These are phyloP conservation scores for Uromys caudimaculatus DNA, from an alignment of 2,797 vertebrate species.

Conservation along the genomic window DNA sequence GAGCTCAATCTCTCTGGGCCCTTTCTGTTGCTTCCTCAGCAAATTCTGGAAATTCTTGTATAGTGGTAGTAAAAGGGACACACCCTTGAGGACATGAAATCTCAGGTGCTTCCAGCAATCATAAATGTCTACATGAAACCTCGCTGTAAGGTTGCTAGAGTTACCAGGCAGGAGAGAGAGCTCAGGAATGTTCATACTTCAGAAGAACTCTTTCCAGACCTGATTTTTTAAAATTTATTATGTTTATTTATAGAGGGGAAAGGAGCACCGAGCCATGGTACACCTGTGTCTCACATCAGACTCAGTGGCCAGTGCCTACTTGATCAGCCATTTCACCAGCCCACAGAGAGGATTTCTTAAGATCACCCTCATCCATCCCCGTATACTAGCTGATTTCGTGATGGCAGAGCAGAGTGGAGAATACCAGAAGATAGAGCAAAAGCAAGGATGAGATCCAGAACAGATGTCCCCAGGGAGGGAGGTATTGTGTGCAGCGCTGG, in stretches of 20 bases:
- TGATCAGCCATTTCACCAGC: neutral
- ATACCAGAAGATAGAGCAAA: too few species aligned
- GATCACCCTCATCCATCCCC: neutral
- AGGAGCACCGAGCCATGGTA: neutral
- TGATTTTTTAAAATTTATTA: neutral
- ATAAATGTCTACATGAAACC: neutral
- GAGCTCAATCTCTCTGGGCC: neutral
- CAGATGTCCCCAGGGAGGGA: neutral
- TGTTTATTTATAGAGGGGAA: neutral
- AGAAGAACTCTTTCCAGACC: neutral
- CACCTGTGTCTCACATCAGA: neutral
- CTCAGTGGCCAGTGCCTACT: neutral
- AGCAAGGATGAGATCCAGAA: neutral
- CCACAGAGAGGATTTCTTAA: neutral
- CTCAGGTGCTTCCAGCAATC: neutral
- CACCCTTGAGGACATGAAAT: neutral
- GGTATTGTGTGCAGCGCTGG: fast-evolving
- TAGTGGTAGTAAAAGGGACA: neutral
- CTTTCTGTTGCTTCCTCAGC: neutral
- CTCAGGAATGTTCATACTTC: neutral
- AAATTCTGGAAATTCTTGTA: neutral
- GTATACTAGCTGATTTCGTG: neutral
- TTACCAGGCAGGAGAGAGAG: neutral
- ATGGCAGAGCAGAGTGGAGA: neutral
- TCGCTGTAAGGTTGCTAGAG: fast-evolving